Evolutionary conservation across 2,113 vertebrate genomes (phyloP), one percentile per base, ranked within the genome.

Genomic region (Hydropotes inermis): DNA sequence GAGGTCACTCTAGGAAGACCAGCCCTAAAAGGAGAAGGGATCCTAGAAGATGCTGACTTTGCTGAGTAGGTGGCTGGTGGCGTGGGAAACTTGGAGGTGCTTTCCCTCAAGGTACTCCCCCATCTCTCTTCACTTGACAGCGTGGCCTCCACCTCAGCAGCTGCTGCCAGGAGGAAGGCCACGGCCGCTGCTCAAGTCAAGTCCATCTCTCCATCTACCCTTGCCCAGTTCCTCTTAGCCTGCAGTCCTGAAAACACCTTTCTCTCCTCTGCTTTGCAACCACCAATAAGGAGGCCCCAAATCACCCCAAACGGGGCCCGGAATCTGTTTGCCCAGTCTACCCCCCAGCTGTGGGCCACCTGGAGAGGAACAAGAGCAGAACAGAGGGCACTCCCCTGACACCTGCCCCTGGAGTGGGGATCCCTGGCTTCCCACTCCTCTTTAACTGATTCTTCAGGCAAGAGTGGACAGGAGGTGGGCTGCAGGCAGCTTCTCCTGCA

Each of bases 141-240:
- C 25, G 7, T 30, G 61, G 23, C 47, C 9, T 30, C 28, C 5
- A 5, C 15, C 19, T 70, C 33, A 95, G 82, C 87, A 97, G 58
- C 92, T 93, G 52, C 87, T 92, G 61, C 58, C 33, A 19, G 67
- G 16, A 2, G 14, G 9, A 39, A 78, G 36, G 27, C 14, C 1
- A 19, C 9, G 1, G 47, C 28, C 21, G 45, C 61, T 50, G 14
- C 33, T 61, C 33, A 50, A 39, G 15, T n/a, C 33, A 36, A 45
- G 19, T n/a, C 61, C 33, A 67, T 28, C 60, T 85, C 87, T 94
- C 50, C 60, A 83, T 28, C 39, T 36, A 64, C 39, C 50, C 94
- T 45, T 21, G 83, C 87, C 60, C 55, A 79, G 85, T 93, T 97
- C 95, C 95, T 97, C 88, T 91, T 87, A 23, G 25, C 25, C 90